A percentile compares a stretch with the other conserved stretches of the same genome.
phyloP scores from a whole-genome alignment of 2,113 vertebrate genomes.

The Psilopsiagon aymara region DNA sequence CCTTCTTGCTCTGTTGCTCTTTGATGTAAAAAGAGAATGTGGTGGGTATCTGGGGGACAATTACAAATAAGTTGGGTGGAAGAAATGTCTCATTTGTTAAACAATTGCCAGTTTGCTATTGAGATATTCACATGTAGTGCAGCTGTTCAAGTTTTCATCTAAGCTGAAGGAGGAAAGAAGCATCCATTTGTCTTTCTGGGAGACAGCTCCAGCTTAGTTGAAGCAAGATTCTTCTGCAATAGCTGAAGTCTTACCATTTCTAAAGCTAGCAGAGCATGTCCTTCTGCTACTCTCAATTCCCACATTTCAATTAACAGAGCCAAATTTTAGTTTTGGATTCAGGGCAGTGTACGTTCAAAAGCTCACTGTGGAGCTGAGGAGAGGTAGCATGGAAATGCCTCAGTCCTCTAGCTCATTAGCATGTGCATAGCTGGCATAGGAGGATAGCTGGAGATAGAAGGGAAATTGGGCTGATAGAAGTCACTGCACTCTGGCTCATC shows the following conservation, averaged over 20 bases:
- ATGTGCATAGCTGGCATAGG: not conserved
- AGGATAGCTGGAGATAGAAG: not conserved
- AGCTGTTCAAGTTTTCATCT: not conserved
- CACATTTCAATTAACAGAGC: not conserved
- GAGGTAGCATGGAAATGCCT: not conserved
- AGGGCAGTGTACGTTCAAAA: accelerated
- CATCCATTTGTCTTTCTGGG: not conserved
- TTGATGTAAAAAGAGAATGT: not conserved
- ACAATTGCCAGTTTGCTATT: not conserved
- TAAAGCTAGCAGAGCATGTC: not conserved
- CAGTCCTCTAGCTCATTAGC: not conserved
- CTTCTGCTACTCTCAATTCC: not conserved
- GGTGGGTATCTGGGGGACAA: accelerated
- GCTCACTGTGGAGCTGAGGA: not conserved
- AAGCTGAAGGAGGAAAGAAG: not conserved
- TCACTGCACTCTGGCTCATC: not conserved
- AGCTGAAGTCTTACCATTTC: not conserved
- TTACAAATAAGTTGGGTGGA: not conserved
- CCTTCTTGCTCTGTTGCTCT: not conserved
- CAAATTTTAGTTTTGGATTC: not conserved
- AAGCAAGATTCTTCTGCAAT: not conserved
- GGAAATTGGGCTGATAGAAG: not conserved
- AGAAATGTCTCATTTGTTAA: not conserved
- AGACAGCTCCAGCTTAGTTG: not conserved
- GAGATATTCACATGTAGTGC: not conserved